Percentiles rank a stretch among this genome's conserved stretches.
Conservation (phyloP, 2,888 invertebrate genomes). For the Bursaphelenchus okinawaensis region DNA sequence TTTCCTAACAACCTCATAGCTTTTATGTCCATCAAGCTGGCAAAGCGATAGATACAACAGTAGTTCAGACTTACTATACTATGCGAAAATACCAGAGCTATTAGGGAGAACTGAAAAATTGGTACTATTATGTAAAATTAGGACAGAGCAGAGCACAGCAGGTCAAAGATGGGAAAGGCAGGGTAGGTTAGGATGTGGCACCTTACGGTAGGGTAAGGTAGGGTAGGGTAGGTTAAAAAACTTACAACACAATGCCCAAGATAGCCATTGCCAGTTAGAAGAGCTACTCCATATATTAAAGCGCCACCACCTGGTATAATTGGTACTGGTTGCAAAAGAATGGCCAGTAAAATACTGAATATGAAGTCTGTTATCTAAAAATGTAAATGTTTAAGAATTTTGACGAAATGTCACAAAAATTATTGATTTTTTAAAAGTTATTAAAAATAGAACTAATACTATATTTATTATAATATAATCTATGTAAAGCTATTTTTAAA, state of each 20-base stretch:
- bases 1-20: background rate
- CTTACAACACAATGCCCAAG: background rate
- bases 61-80: constrained; percentile 6
- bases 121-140: too few relatives aligned
- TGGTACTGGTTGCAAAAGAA: constrained; percentile 3
- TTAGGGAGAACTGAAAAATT: constrained; percentile 6
- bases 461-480: too few relatives aligned
- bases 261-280: background rate
- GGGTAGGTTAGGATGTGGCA: too few relatives aligned
- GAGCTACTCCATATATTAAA: background rate
- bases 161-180: too few relatives aligned
- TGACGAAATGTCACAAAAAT: too few relatives aligned
- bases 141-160: too few relatives aligned
- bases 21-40: constrained; percentile 2
- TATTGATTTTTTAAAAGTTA: too few relatives aligned
- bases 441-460: too few relatives aligned
- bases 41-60: constrained; percentile 13
- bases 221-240: background rate
- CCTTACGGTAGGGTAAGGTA: too few relatives aligned
- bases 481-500: too few relatives aligned
- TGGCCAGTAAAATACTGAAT: constrained; percentile 1
- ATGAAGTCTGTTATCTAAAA: constrained; percentile 3
- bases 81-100: constrained; percentile 6
- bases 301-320: constrained; percentile 11
- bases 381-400: too few relatives aligned